Conservation (phyloP, 2,888 invertebrate genomes). For the Synergus japonicus region DNA sequence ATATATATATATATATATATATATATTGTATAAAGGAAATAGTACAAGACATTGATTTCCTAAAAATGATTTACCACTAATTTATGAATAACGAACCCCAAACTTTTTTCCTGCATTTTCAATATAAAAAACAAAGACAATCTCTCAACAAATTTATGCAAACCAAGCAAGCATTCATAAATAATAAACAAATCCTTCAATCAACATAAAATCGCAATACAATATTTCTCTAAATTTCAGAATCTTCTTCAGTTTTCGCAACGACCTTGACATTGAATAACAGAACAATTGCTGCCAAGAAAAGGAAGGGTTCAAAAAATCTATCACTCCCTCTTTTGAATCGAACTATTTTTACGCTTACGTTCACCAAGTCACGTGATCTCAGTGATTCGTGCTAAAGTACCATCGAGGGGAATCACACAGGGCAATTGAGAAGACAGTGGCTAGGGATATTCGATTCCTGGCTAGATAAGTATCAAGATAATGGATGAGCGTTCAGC, state of each 20-base stretch:
- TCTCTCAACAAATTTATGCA: neutral
- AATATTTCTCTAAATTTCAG: neutral
- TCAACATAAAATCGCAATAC: neutral
- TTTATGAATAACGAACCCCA: no score
- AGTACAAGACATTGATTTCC: no score
- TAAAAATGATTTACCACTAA: no score
- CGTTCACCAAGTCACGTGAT: slow-evolving; percentile 14
- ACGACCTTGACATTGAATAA: slow-evolving; percentile 29
- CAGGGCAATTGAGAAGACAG: slow-evolving; percentile 16
- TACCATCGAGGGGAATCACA: slow-evolving; percentile 9
- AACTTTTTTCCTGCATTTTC: no score
- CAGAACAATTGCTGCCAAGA: slow-evolving; percentile 18
- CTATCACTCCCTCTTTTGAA: neutral
- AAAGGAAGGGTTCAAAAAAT: slow-evolving; percentile 1
- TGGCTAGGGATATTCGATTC: slow-evolving; percentile 14
- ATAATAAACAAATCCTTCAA: neutral
- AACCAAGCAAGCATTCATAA: neutral
- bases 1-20: no score
- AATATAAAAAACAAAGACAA: neutral
- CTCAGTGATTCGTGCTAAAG: slow-evolving; percentile 18
- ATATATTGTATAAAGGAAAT: no score
- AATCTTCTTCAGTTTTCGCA: neutral
- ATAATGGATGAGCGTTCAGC: slow-evolving; percentile 50
- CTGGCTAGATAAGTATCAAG: slow-evolving; percentile 49
- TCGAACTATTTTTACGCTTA: slow-evolving; percentile 7